These are phyloP conservation scores for Microcaecilia unicolor DNA, from an alignment of 2,797 vertebrate species.

Conservation along the genomic window DNA sequence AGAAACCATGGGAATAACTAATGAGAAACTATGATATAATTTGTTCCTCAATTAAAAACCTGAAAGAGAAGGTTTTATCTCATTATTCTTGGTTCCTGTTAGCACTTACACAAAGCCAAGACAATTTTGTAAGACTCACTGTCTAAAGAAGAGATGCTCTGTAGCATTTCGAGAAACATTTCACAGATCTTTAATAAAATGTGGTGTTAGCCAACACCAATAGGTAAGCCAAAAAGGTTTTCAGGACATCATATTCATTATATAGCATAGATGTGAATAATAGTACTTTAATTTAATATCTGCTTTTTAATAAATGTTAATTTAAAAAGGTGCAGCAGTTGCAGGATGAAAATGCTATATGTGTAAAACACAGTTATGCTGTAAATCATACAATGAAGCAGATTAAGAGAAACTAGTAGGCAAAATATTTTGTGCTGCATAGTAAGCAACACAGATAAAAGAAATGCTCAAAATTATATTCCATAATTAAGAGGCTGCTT, in stretches of 20 bases:
- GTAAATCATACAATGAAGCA: slow-evolving; percentile 24
- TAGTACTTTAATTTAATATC: slow-evolving; percentile 20
- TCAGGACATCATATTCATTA: slow-evolving; percentile 30
- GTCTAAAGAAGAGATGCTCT: slow-evolving; percentile 17
- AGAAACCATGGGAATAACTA: slow-evolving; percentile 55
- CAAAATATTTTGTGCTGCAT: too few relatives aligned
- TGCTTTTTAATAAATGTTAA: slow-evolving; percentile 15
- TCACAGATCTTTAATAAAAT: slow-evolving; percentile 59
- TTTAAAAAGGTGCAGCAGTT: slow-evolving; percentile 12
- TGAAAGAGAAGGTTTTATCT: slow-evolving; percentile 47
- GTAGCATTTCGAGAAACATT: slow-evolving; percentile 40
- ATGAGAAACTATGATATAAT: slow-evolving; percentile 62
- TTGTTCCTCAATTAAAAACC: slow-evolving; percentile 60
- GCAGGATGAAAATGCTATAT: slow-evolving; percentile 14
- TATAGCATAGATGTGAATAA: slow-evolving; percentile 18
- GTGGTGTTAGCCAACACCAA: slow-evolving; percentile 41
- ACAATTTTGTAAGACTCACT: slow-evolving; percentile 41
- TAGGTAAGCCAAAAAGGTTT: slow-evolving; percentile 43
- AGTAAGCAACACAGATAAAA: too few relatives aligned
- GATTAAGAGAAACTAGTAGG: slow-evolving; percentile 30
- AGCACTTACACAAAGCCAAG: slow-evolving; percentile 53
- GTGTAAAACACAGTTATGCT: slow-evolving; percentile 17
- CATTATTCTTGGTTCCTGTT: slow-evolving; percentile 59
- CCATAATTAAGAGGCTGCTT: slow-evolving; percentile 15
- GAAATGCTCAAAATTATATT: slow-evolving; percentile 24